Conservation (phyloP, 2,888 invertebrate genomes). For the Ceriagrion tenellum region DNA sequence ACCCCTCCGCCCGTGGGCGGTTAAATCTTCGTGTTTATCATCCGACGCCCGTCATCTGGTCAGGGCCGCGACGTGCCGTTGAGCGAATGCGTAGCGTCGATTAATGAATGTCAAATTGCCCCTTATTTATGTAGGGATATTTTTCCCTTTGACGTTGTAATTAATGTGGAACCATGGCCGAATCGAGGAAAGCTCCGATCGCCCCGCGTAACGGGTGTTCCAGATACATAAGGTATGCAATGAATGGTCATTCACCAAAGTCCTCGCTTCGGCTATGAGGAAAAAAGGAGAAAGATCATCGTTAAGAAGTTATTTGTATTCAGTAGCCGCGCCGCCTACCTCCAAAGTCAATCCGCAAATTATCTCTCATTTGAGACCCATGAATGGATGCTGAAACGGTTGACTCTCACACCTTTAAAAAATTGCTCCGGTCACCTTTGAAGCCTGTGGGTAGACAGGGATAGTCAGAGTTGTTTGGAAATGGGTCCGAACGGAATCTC, state of each 20-base stretch:
- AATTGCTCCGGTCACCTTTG: background rate
- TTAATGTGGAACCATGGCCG: background rate
- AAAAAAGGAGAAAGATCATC: background rate
- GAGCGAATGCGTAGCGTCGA: background rate
- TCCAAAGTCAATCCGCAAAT: background rate
- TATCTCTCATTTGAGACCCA: background rate
- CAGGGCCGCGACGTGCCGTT: background rate
- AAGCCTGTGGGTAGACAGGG: background rate
- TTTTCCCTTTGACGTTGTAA: background rate
- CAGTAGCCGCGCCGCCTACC: background rate
- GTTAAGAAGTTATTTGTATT: constrained; percentile 21
- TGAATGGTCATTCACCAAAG: background rate
- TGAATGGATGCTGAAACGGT: background rate
- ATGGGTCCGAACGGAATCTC: background rate
- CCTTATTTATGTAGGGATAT: background rate
- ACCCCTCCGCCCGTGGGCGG: too few species aligned
- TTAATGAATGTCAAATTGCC: background rate
- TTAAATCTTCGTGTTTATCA: background rate
- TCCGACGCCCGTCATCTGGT: background rate
- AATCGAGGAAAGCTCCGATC: background rate
- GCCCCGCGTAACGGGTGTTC: background rate
- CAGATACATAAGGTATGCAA: background rate
- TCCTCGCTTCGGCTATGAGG: background rate
- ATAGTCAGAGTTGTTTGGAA: background rate
- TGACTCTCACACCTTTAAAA: background rate